These are phyloP conservation scores for Idaea aversata DNA, from an alignment of 2,888 invertebrate species.

Conservation along the genomic window DNA sequence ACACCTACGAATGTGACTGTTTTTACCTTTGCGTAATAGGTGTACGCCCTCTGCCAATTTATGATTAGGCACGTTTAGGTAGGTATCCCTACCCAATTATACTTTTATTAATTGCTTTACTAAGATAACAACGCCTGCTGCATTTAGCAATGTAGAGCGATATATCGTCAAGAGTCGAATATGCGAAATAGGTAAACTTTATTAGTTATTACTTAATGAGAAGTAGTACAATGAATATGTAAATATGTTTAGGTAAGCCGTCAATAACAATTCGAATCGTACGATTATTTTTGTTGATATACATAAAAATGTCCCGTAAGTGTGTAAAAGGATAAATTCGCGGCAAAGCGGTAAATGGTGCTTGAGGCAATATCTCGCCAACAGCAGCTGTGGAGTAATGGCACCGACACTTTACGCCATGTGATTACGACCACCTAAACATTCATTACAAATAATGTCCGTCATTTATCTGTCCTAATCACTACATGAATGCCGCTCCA, in stretches of 20 bases:
- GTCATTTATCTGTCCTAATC: conserved; percentile 79
- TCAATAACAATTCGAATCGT: conserved; percentile 19
- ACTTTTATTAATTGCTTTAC: neutral
- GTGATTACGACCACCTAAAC: conserved; percentile 80
- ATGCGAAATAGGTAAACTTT: neutral
- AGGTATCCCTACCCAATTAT: neutral
- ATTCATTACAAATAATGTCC: conserved; percentile 80
- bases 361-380: conserved; percentile 74
- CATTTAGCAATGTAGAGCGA: neutral
- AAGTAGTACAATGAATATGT: neutral
- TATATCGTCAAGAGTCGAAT: neutral
- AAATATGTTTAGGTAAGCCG: conserved; percentile 3
- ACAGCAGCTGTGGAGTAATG: conserved; percentile 78
- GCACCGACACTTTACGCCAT: conserved; percentile 79
- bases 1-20: conserved; percentile 68
- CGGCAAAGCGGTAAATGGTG: conserved; percentile 64
- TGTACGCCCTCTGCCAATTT: neutral
- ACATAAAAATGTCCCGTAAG: conserved; percentile 48
- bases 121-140: neutral
- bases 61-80: neutral
- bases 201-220: neutral
- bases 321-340: conserved; percentile 62
- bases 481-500: conserved; percentile 60
- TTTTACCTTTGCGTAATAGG: conserved; percentile 28
- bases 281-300: conserved; percentile 39